Base-by-base conservation (phyloP, 2,113 vertebrate species). In the Rhynchopsitta pachyrhyncha region DNA sequence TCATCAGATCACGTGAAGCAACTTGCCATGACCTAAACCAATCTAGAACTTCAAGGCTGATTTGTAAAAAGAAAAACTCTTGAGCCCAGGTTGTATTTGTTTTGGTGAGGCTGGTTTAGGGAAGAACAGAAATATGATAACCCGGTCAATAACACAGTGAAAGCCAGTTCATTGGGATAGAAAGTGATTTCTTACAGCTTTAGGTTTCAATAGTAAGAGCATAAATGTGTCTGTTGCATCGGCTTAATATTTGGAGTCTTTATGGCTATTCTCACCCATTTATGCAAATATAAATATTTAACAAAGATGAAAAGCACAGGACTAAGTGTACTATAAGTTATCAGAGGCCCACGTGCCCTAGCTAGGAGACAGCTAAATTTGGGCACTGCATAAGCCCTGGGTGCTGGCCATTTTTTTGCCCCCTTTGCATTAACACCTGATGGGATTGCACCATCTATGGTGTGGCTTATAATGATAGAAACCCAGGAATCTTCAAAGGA, bases 291-390 rank as follows among this genome's bases (percentile, higher is more conserved):
- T 2, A 50, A 64, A 2, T 22, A 13, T 11, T 84, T 31, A 76
- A 23, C 14, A 35, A 52, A 73, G 59, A 46, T 17, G 20, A 13
- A 73, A 60, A 60, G 44, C 59, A 35, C 22, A 22, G 8, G 8
- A 52, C 23, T 76, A 23, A 75, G 47, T 2, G 13, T 60, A 66
- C 27, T 2, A 3, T 13, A 63, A 25, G 10, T 60, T 52, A 31
- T 28, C 24, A 59, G 27, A 41, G 29, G 15, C 18, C 1, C 7
- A 0, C 0, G 0, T 37, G 42, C 41, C 60, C 47, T 22, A 10
- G 10, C 28, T 22, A 37, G 52, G 13, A 3, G 6, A 3, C 5
- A 17, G 31, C 6, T 15, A 14, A 41, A 62, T 46, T 18, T 17
- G 23, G 27, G 35, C 35, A 29, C 12, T 33, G 46, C 23, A 15